These are phyloP conservation scores for Erythrolamprus reginae DNA, from an alignment of 2,113 vertebrate genomes.

Conservation along the genomic window DNA sequence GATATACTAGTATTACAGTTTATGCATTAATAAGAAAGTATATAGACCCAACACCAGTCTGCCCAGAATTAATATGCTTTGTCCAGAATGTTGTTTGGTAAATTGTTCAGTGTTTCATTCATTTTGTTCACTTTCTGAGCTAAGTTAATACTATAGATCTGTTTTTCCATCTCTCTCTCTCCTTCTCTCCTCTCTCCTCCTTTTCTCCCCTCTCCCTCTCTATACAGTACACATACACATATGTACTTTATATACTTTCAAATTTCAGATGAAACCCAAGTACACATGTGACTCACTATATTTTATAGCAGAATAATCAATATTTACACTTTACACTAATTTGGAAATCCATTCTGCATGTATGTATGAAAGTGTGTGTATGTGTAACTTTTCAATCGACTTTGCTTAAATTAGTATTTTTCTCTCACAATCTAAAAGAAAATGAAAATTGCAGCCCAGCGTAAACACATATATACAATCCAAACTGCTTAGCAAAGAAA, in stretches of 20 bases:
- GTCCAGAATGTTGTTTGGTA: slow-evolving; percentile 28
- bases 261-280: slow-evolving; percentile 64
- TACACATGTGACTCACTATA: slow-evolving; percentile 57
- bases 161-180: no score
- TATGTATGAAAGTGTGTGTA: slow-evolving; percentile 36
- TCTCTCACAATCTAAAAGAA: slow-evolving; percentile 50
- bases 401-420: slow-evolving; percentile 52
- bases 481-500: slow-evolving; percentile 19
- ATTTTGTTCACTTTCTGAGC: slow-evolving; percentile 47
- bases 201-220: no score
- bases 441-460: background rate
- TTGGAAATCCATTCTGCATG: slow-evolving; percentile 56
- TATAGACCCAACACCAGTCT: background rate
- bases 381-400: slow-evolving; percentile 60
- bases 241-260: slow-evolving; percentile 41
- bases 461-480: background rate
- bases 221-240: background rate
- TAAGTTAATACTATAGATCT: slow-evolving; percentile 59
- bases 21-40: background rate
- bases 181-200: no score
- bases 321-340: slow-evolving; percentile 64
- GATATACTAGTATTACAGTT: background rate
- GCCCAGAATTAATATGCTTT: background rate
- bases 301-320: slow-evolving; percentile 66
- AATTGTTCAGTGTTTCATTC: slow-evolving; percentile 50